These are phyloP conservation scores for Entomyzon cyanotis DNA, from an alignment of 2,113 vertebrate species.

Conservation along the genomic window DNA sequence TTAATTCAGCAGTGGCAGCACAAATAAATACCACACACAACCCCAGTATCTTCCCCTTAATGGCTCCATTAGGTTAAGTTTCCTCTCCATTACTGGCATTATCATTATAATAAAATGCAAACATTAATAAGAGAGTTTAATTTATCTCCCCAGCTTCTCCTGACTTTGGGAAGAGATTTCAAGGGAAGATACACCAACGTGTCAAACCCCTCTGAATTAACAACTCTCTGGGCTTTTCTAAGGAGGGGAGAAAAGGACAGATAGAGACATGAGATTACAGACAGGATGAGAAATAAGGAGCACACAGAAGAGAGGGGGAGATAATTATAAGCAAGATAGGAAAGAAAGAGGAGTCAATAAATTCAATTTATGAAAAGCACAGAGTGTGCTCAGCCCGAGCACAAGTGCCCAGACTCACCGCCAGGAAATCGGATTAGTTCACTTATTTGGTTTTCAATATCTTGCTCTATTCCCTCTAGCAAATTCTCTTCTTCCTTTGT, in stretches of 20 bases:
- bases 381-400: conserved; percentile 8
- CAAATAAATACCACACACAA: neutral
- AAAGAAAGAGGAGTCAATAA: conserved; percentile 61
- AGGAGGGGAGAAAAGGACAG: conserved; percentile 44
- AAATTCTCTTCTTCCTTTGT: conserved; percentile 37
- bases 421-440: conserved; percentile 58
- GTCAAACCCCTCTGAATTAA: conserved; percentile 51
- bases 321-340: conserved; percentile 56
- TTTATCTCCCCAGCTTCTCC: conserved; percentile 13
- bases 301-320: conserved; percentile 43
- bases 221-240: conserved; percentile 18
- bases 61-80: conserved; percentile 13
- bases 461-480: conserved; percentile 36
- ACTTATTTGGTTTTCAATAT: conserved; percentile 54
- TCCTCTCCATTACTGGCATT: neutral
- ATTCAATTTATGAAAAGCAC: conserved; percentile 69
- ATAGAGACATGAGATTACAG: conserved; percentile 59
- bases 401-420: neutral
- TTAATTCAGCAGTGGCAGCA: neutral
- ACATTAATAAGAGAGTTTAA: conserved; percentile 40
- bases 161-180: conserved; percentile 7
- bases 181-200: neutral
- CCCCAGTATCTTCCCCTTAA: neutral
- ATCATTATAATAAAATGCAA: conserved; percentile 13
- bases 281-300: conserved; percentile 36